Evolutionary conservation across 2,888 invertebrate species (phyloP).

Genomic region (Oeneis ivallda): DNA sequence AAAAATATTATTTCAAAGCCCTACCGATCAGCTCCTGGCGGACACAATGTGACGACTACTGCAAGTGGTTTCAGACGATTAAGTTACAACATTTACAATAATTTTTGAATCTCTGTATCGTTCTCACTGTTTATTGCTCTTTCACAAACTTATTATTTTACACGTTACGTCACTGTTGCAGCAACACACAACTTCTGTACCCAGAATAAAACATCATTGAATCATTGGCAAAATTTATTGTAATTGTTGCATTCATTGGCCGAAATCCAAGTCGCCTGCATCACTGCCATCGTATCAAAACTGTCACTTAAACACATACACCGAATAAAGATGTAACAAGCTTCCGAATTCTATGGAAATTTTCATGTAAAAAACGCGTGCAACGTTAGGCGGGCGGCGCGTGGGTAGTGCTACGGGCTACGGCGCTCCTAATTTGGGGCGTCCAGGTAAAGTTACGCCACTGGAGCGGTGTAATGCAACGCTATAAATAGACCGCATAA

Average conservation of each 20-base stretch:
- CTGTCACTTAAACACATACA: constrained; percentile 61
- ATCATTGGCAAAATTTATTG: constrained; percentile 64
- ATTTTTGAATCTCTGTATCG: neutral
- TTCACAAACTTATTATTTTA: constrained; percentile 9
- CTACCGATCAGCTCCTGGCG: neutral
- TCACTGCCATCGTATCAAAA: constrained; percentile 67
- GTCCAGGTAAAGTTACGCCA: constrained; percentile 79
- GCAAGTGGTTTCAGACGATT: neutral
- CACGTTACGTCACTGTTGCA: constrained; percentile 32
- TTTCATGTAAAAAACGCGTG: constrained; percentile 53
- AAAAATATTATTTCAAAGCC: neutral
- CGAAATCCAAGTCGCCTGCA: constrained; percentile 74
- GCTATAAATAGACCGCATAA: constrained; percentile 73
- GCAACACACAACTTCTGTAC: constrained; percentile 44
- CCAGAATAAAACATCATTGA: constrained; percentile 49
- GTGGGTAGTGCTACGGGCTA: constrained; percentile 50
- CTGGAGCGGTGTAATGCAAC: constrained; percentile 70
- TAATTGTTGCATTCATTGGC: constrained; percentile 71
- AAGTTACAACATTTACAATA: constrained; percentile 14
- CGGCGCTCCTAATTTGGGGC: constrained; percentile 82
- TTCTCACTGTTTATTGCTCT: neutral
- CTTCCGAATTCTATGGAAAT: constrained; percentile 62
- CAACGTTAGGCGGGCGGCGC: constrained; percentile 66
- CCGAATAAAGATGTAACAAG: constrained; percentile 53
- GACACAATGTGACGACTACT: constrained; percentile 1